phyloP scores from a whole-genome alignment of 1,140 invertebrate species.

The Arion vulgaris region DNA sequence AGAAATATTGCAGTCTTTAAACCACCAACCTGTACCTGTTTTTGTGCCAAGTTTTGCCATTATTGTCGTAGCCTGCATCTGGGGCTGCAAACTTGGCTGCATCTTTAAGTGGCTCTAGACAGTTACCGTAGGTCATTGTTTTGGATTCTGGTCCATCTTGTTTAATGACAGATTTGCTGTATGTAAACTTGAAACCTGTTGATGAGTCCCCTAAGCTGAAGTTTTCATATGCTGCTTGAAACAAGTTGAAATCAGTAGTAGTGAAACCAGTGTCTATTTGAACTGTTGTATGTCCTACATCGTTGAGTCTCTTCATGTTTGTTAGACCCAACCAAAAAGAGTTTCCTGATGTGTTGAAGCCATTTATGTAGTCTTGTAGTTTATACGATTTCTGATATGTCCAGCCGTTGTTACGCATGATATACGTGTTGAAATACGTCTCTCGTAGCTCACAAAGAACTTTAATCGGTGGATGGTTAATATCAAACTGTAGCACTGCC shows the following conservation, averaged over 20 bases:
- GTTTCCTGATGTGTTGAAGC: background rate
- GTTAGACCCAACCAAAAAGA: background rate
- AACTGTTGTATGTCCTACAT: background rate
- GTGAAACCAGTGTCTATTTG: background rate
- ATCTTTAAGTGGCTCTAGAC: background rate
- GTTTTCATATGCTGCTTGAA: background rate
- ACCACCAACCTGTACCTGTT: background rate
- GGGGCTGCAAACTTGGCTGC: background rate
- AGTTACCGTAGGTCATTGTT: background rate
- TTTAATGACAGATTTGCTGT: background rate
- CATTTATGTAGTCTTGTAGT: background rate
- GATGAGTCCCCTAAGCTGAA: background rate
- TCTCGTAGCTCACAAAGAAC: background rate
- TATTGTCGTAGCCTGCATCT: background rate
- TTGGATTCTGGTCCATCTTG: background rate
- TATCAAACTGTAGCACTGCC: background rate
- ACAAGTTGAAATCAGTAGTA: background rate
- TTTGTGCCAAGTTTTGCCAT: background rate
- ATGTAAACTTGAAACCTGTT: background rate
- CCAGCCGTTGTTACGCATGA: background rate
- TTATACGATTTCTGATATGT: background rate
- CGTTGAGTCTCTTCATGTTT: background rate
- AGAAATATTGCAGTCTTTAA: background rate
- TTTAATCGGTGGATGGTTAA: background rate
- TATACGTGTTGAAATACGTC: background rate